Percentiles rank a stretch among this genome's conserved stretches.
Conservation (phyloP, 2,113 vertebrate species). For the Clarias batrachus region DNA sequence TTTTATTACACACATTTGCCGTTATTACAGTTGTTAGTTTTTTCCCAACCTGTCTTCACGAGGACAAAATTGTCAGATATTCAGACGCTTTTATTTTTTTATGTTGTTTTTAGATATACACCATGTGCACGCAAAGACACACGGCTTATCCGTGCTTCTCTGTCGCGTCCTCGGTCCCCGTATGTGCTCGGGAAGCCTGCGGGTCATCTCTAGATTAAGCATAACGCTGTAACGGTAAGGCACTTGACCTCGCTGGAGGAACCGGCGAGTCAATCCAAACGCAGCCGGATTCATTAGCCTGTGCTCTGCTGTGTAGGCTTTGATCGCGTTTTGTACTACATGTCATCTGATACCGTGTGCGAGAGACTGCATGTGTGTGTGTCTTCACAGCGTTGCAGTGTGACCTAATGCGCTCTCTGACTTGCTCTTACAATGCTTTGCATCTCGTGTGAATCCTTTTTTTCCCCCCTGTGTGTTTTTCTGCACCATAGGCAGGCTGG, state of each 20-base stretch:
- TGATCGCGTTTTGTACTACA: constrained; percentile 33
- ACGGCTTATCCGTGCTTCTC: constrained; percentile 35
- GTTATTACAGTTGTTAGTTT: background rate
- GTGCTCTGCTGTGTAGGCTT: constrained; percentile 18
- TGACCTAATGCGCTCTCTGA: constrained; percentile 52
- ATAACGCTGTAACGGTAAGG: constrained; percentile 58
- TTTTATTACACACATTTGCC: background rate
- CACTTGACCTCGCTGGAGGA: constrained; percentile 61
- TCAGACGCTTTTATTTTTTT: background rate
- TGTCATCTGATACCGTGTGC: constrained; percentile 15
- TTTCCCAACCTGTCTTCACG: no score
- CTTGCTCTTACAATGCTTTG: constrained; percentile 3
- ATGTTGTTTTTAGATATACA: background rate
- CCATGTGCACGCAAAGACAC: constrained; percentile 4
- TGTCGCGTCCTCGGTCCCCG: background rate
- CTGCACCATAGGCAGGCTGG: constrained; percentile 85
- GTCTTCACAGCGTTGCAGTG: constrained; percentile 34
- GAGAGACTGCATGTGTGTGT: constrained; percentile 23
- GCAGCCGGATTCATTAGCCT: constrained; percentile 14
- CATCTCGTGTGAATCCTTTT: constrained; percentile 3
- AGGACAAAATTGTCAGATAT: background rate
- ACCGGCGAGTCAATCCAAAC: constrained; percentile 46
- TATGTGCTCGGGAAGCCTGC: constrained; percentile 59
- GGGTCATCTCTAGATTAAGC: constrained; percentile 69
- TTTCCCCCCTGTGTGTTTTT: constrained; percentile 27